Evolutionary conservation across 2,888 invertebrate genomes (phyloP), one percentile per base, ranked within the genome.

Genomic region (Ectropis crepuscularia): DNA sequence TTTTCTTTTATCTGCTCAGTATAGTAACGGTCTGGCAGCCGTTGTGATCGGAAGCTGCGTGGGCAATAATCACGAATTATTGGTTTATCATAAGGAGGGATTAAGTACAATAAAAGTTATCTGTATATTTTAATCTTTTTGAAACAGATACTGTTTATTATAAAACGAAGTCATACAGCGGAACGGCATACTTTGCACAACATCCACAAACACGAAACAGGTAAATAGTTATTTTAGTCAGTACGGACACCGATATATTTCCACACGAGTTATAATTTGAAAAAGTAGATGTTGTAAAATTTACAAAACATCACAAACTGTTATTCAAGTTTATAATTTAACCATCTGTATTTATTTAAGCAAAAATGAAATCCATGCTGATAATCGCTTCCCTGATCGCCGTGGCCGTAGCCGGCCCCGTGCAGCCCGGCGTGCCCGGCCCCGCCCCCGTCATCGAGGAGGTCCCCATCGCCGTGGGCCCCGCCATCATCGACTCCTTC

Each of bases 331-430:
- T 28, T 28, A 1, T 2, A 28, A 28, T 28, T 4, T 28, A 28
- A 4, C 16, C 2, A 28, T 28, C n/a, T n/a, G n/a, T n/a, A n/a
- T 28, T 48, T 50, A 37, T 69, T 71, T 5, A 68, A 76, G 78
- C 66, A 50, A 74, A 63, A 48, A 82, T 82, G 82, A 78, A 79
- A 57, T 75, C 71, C 64, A 72, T 82, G 72, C 65, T 82, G 60
- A 73, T 81, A 53, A 74, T 78, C 53, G 79, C 81, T 55, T 71
- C 78, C 54, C 61, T 76, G 58, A 68, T 82, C 69, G 76, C 78
- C 41, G 66, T 82, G 72, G 80, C 79, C 49, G 65, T 77, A 6
- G 82, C 80, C 46, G 71, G 74, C 71, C 82, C 82, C 43, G 42
- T 73, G 28, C 16, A 58, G 47, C 75, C 74, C 49, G 70, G 67